Evolutionary conservation across 1,140 invertebrate species (phyloP).

Genomic region (Drosophila micromelanica): DNA sequence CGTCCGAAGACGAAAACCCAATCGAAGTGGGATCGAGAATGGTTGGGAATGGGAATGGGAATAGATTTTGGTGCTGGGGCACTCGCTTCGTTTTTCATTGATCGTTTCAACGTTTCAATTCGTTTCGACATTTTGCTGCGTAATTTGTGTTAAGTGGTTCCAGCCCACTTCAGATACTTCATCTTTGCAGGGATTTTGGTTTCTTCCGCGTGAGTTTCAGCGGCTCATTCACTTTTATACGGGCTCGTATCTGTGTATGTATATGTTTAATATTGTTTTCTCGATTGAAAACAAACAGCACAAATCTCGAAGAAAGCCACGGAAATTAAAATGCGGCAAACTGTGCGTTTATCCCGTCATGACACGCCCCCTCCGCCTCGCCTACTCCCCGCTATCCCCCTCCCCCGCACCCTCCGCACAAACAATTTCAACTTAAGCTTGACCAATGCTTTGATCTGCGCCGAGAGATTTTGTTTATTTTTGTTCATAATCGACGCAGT

Average conservation of each 20-base stretch:
- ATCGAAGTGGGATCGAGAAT: neutral
- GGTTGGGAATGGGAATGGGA: neutral
- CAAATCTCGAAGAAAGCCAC: conserved; percentile 35
- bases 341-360: conserved; percentile 75
- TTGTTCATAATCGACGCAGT: conserved; percentile 71
- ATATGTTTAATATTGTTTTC: conserved; percentile 66
- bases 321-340: conserved; percentile 79
- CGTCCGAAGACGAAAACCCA: conserved; percentile 1
- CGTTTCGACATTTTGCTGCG: conserved; percentile 83
- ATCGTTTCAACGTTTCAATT: conserved; percentile 74
- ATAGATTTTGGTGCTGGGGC: conserved; percentile 9
- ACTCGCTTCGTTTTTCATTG: conserved; percentile 58
- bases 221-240: neutral
- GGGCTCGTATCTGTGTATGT: neutral
- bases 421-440: conserved; percentile 52
- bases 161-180: conserved; percentile 72
- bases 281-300: conserved; percentile 58
- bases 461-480: conserved; percentile 81
- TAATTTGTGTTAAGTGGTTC: conserved; percentile 84
- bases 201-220: conserved; percentile 23
- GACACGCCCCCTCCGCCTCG: conserved; percentile 52
- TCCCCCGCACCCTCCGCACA: no score
- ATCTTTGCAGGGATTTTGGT: conserved; percentile 19
- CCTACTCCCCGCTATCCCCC: neutral
- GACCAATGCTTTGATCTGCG: conserved; percentile 70